These are phyloP conservation scores for Epinotia demarniana DNA, from an alignment of 2,888 invertebrate genomes.

Conservation along the genomic window DNA sequence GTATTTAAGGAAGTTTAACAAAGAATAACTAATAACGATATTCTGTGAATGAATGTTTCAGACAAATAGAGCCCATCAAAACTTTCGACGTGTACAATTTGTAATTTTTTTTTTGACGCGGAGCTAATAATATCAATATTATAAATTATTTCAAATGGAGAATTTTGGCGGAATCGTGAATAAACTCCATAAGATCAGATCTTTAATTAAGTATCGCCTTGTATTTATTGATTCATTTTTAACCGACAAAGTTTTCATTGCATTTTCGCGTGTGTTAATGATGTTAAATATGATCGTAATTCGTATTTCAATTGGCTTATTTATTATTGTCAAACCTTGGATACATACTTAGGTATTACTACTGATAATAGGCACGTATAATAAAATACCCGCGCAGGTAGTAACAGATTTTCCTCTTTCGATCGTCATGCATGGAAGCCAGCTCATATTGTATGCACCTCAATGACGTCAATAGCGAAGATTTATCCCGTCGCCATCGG, in stretches of 20 bases:
- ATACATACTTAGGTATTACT: too few species aligned
- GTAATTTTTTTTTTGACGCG: too few species aligned
- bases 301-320: neutral
- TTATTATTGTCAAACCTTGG: too few species aligned
- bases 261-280: neutral
- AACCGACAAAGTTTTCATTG: neutral
- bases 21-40: neutral
- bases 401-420: neutral
- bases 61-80: too few species aligned
- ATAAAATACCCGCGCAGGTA: neutral
- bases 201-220: neutral
- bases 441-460: constrained; percentile 60
- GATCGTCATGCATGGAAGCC: constrained; percentile 19
- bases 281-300: neutral
- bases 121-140: too few species aligned
- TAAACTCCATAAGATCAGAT: neutral
- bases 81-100: too few species aligned
- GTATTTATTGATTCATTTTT: neutral
- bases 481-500: constrained; percentile 68
- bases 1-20: neutral
- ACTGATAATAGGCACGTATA: neutral
- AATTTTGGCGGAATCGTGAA: neutral
- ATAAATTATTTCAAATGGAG: too few species aligned
- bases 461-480: constrained; percentile 68
- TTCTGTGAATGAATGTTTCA: neutral